Evolutionary conservation across 2,113 vertebrate species (phyloP).

Genomic region (Nyctibius bracteatus): DNA sequence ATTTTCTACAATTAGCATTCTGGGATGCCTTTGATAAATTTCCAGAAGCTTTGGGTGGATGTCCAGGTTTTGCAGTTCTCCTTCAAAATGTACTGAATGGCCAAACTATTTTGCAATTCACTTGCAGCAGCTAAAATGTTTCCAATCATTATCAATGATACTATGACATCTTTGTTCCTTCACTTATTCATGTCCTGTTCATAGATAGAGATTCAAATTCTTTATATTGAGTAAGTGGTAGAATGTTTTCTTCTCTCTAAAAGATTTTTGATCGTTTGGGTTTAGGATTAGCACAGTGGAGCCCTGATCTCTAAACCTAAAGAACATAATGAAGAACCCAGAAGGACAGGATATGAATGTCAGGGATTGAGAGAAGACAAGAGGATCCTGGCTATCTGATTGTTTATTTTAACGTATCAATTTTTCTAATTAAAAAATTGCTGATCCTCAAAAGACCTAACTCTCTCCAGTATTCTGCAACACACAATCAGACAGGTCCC

Average conservation of each 20-base stretch:
- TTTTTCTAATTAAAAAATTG: neutral
- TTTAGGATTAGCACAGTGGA: neutral
- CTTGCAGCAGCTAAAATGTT: neutral
- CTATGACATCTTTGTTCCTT: neutral
- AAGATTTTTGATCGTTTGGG: neutral
- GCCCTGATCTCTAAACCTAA: neutral
- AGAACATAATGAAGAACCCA: neutral
- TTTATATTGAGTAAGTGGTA: neutral
- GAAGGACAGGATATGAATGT: accelerated
- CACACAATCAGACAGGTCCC: neutral
- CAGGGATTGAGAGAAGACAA: neutral
- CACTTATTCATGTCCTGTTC: neutral
- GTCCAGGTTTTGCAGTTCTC: neutral
- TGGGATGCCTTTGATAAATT: neutral
- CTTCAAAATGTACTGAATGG: neutral
- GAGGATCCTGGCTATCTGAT: neutral
- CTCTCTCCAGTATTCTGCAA: neutral
- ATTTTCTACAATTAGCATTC: neutral
- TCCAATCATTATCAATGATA: neutral
- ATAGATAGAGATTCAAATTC: neutral
- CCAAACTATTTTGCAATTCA: neutral
- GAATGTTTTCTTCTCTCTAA: neutral
- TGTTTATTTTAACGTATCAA: neutral
- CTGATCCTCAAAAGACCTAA: neutral
- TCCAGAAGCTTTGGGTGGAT: neutral